A percentile compares a stretch with the other conserved stretches of the same genome.
Conservation (phyloP, 2,113 vertebrate genomes). For the Vulpes vulpes region DNA sequence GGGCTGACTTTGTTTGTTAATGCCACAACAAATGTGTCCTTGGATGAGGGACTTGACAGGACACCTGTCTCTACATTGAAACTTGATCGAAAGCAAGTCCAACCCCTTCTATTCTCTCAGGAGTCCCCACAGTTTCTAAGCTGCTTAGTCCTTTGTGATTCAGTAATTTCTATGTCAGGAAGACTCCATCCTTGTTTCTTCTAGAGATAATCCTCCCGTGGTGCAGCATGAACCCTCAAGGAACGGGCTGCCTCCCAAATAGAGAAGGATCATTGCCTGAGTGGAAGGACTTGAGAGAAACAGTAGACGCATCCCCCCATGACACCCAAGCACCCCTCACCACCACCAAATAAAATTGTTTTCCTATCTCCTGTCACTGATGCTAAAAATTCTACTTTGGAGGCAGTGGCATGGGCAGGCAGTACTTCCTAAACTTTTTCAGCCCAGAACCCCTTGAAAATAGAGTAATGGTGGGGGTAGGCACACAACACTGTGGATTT, state of each 20-base stretch:
- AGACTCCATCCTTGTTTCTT: constrained; percentile 39
- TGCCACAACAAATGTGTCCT: constrained; percentile 72
- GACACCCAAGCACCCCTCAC: not conserved
- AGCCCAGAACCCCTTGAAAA: not conserved
- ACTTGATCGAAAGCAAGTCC: constrained; percentile 37
- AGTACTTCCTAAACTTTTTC: not conserved
- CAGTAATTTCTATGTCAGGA: not conserved
- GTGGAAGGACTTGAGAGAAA: not conserved
- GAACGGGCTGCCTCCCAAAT: not conserved
- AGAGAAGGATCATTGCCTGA: not conserved
- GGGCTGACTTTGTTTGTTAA: constrained; percentile 72
- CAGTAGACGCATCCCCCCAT: not conserved
- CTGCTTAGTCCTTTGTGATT: constrained; percentile 60
- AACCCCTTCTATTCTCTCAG: constrained; percentile 42
- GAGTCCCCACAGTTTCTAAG: constrained; percentile 45
- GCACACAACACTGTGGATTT: not conserved
- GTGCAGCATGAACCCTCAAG: not conserved
- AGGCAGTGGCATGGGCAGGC: not conserved
- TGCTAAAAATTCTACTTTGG: not conserved
- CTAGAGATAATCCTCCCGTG: not conserved
- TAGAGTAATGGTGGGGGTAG: not conserved
- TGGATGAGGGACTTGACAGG: constrained; percentile 64
- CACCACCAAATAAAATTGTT: not conserved
- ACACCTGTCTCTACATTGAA: constrained; percentile 71
- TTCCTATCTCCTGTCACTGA: not conserved